phyloP scores from a whole-genome alignment of 2,797 vertebrate genomes.

The Rallus crepitans region DNA sequence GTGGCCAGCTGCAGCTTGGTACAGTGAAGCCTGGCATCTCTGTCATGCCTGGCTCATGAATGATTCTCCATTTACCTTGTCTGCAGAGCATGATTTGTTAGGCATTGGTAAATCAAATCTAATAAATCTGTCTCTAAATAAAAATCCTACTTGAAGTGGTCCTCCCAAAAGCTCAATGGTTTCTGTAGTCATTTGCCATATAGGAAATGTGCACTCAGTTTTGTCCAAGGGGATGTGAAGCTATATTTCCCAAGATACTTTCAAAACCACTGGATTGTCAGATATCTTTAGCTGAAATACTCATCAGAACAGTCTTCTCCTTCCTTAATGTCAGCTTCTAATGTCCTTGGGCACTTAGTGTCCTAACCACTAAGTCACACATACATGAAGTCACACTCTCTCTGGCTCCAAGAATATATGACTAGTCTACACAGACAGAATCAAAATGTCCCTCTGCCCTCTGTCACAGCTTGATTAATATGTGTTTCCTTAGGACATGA shows the following conservation, averaged over 20 bases:
- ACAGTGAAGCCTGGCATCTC: background rate
- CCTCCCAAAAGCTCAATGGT: background rate
- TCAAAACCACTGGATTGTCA: background rate
- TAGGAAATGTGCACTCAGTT: background rate
- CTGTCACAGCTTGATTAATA: background rate
- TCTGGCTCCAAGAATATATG: background rate
- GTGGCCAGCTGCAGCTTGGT: background rate
- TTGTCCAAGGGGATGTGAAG: background rate
- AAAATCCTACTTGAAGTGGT: background rate
- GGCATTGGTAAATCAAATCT: background rate
- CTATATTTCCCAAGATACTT: background rate
- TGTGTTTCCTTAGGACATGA: background rate
- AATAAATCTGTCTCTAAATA: background rate
- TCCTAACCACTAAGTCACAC: conserved; percentile 27
- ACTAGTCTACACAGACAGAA: background rate
- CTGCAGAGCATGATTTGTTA: background rate
- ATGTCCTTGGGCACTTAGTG: conserved; percentile 11
- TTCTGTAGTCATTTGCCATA: background rate
- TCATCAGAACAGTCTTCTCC: background rate
- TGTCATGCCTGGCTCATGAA: background rate
- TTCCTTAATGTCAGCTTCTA: background rate
- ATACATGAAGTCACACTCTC: background rate
- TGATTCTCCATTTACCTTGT: background rate
- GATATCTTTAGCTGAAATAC: conserved; percentile 15
- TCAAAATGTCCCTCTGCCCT: background rate